Percentiles rank a stretch among this genome's conserved stretches.
Evolutionary conservation across 2,113 vertebrate genomes (phyloP).

Genomic region (Solenodon paradoxus): DNA sequence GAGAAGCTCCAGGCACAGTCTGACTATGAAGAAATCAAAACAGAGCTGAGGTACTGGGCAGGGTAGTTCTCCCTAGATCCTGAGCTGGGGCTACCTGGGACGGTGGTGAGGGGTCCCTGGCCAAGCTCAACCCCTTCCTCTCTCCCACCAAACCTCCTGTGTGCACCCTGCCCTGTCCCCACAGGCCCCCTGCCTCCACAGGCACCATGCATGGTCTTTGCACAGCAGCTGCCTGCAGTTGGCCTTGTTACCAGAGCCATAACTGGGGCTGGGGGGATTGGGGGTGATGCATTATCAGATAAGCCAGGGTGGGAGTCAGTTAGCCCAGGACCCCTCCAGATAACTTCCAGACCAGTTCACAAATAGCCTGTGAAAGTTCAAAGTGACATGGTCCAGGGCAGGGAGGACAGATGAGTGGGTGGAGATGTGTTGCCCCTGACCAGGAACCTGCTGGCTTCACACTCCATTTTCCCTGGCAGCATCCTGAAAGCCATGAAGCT

Average conservation of each 20-base stretch:
- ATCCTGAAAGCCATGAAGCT: slow-evolving; percentile 97
- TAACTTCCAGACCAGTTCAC: fast-evolving
- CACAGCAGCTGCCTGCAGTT: not conserved
- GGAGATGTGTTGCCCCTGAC: not conserved
- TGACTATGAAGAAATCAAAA: slow-evolving; percentile 98
- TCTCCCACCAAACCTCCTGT: fast-evolving
- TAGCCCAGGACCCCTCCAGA: not conserved
- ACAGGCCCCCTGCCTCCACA: no score
- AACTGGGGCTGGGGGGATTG: fast-evolving
- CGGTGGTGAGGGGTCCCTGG: not conserved
- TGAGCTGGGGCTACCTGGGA: not conserved
- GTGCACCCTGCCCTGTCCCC: no score
- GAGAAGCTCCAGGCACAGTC: slow-evolving; percentile 94
- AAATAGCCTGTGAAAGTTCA: no score
- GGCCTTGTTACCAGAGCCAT: not conserved
- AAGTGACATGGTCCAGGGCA: no score
- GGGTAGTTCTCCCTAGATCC: not conserved
- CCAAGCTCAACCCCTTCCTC: not conserved
- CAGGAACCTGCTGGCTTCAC: not conserved
- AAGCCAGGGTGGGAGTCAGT: fast-evolving
- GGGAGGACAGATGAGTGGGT: not conserved
- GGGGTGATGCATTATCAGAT: no score
- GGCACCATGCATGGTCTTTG: not conserved
- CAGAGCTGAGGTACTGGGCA: slow-evolving; percentile 92
- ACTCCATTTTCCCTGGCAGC: slow-evolving; percentile 78